These are phyloP conservation scores for Leucophenga maculata DNA, from an alignment of 2,888 invertebrate species.

Conservation along the genomic window DNA sequence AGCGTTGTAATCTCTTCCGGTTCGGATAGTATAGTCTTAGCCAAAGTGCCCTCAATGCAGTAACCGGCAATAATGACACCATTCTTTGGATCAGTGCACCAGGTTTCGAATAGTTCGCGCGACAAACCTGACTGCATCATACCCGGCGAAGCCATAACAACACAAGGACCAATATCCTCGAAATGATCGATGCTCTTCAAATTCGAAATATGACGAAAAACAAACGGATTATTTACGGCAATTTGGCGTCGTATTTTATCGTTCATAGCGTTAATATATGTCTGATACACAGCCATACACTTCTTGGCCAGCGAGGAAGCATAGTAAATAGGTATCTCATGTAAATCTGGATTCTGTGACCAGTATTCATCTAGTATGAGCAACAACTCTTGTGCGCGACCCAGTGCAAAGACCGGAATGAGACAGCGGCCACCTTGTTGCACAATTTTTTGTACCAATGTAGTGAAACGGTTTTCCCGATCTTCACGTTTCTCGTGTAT, in stretches of 20 bases:
- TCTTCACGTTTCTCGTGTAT: conserved; percentile 99
- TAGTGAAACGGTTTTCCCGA: conserved; percentile 93
- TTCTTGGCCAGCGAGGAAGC: conserved; percentile 99
- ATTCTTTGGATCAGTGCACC: conserved; percentile 99
- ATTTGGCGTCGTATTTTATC: conserved; percentile 96
- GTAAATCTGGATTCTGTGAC: conserved; percentile 86
- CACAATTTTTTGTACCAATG: conserved; percentile 95
- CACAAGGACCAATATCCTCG: conserved; percentile 99
- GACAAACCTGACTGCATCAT: conserved; percentile 99
- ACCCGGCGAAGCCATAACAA: conserved; percentile 99
- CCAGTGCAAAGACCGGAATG: conserved; percentile 98
- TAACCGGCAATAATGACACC: conserved; percentile 99
- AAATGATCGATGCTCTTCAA: conserved; percentile 97
- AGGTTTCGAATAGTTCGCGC: conserved; percentile 96
- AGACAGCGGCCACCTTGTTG: conserved; percentile 96
- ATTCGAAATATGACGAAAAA: conserved; percentile 97
- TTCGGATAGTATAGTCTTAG: conserved; percentile 95
- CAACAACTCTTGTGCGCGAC: conserved; percentile 95
- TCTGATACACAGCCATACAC: conserved; percentile 99
- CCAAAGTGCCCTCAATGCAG: conserved; percentile 91
- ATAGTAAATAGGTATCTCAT: conserved; percentile 99
- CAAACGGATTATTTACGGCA: conserved; percentile 98
- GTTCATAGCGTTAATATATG: conserved; percentile 99
- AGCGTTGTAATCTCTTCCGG: conserved; percentile 97
- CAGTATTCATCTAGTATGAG: conserved; percentile 98